These are phyloP conservation scores for Drosophila mayaguana DNA, from an alignment of 2,888 invertebrate genomes.

Conservation along the genomic window DNA sequence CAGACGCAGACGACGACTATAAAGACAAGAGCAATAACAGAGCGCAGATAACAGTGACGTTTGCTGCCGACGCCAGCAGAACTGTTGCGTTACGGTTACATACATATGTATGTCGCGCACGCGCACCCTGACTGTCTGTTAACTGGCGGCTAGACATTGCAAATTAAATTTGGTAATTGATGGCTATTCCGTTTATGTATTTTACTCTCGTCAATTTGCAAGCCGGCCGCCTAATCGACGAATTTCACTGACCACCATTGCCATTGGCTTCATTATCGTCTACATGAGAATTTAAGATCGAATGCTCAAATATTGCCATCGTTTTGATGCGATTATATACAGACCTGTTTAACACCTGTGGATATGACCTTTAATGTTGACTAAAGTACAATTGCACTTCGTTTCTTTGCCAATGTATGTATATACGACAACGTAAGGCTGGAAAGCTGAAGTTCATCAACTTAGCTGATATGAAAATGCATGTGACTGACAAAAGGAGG, in stretches of 20 bases:
- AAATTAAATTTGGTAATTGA: conserved; percentile 10
- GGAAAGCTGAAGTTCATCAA: neutral
- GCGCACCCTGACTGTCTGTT: conserved; percentile 20
- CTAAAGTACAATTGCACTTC: neutral
- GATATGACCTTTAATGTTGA: conserved; percentile 3
- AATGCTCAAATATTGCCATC: conserved; percentile 5
- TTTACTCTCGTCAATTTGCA: conserved; percentile 10
- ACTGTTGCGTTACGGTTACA: conserved; percentile 11
- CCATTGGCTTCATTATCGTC: conserved; percentile 18
- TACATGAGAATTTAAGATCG: conserved; percentile 13
- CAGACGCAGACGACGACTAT: conserved; percentile 24
- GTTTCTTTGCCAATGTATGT: neutral
- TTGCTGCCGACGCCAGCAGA: neutral
- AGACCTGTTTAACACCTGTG: neutral
- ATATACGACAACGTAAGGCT: neutral
- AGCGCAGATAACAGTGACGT: conserved; percentile 9
- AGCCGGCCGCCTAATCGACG: neutral
- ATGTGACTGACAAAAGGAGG: neutral
- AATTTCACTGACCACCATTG: conserved; percentile 11
- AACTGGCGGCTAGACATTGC: conserved; percentile 21
- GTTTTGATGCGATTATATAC: conserved; percentile 4
- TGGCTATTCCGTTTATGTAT: conserved; percentile 1
- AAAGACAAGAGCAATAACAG: conserved; percentile 16
- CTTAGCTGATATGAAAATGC: neutral
- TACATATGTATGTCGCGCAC: conserved; percentile 19